These are phyloP conservation scores for Ischnura elegans DNA, from an alignment of 2,888 invertebrate genomes.

Conservation along the genomic window DNA sequence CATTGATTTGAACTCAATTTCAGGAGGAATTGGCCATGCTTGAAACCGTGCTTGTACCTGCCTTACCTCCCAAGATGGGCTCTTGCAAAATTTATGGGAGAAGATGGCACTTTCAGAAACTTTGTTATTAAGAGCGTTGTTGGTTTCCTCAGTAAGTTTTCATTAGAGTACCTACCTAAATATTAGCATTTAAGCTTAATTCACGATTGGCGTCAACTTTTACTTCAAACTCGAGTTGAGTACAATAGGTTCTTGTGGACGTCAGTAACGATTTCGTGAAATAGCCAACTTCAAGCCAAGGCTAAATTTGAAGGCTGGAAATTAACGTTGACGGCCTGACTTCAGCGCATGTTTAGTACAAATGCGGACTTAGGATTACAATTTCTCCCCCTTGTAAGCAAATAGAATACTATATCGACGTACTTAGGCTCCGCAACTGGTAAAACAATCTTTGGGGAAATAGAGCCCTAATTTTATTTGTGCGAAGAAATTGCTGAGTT, in stretches of 20 bases:
- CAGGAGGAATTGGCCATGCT: constrained; percentile 48
- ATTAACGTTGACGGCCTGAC: too few species aligned
- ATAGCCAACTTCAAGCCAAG: background rate
- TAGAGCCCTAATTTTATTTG: too few species aligned
- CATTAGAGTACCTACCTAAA: too few species aligned
- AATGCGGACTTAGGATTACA: too few species aligned
- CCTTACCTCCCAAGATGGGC: background rate
- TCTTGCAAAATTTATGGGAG: constrained; percentile 67
- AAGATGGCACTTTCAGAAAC: constrained; percentile 81
- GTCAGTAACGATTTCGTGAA: background rate
- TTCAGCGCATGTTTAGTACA: too few species aligned
- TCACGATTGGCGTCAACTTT: background rate
- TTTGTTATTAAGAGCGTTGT: constrained; percentile 83
- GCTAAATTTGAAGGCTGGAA: background rate
- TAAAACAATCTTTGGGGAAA: too few species aligned
- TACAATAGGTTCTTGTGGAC: background rate
- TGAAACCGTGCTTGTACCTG: background rate
- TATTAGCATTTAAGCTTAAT: background rate
- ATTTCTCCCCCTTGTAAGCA: too few species aligned
- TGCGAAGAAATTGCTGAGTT: too few species aligned
- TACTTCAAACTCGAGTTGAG: too few species aligned
- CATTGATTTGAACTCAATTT: background rate
- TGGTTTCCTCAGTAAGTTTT: constrained; percentile 81
- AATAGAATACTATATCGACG: too few species aligned
- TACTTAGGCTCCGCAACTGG: too few species aligned